Percentiles rank a stretch among this genome's conserved stretches.
These are phyloP conservation scores for Diabrotica virgifera DNA, from an alignment of 1,140 invertebrate species.

Conservation along the genomic window DNA sequence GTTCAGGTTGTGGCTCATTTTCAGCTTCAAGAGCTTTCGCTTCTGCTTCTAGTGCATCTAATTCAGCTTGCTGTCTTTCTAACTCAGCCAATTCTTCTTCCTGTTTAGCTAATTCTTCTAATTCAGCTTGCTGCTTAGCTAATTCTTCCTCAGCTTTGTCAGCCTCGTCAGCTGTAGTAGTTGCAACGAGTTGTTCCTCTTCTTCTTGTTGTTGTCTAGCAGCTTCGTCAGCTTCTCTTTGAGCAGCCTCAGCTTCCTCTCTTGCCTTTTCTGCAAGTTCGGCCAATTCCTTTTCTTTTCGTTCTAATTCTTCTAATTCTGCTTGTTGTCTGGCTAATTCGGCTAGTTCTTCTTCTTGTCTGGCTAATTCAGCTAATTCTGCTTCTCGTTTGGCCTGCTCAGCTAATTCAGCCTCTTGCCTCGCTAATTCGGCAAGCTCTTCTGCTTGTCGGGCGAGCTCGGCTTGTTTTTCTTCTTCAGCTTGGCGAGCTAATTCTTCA, in stretches of 20 bases:
- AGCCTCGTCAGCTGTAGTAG: constrained; percentile 52
- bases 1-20: constrained; percentile 8
- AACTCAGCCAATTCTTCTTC: constrained; percentile 30
- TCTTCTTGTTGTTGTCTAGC: constrained; percentile 39
- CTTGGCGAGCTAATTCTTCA: constrained; percentile 55
- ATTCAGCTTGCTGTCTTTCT: constrained; percentile 30
- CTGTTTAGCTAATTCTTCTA: constrained; percentile 24
- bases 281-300: constrained; percentile 57
- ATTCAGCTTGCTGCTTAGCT: constrained; percentile 37
- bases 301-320: constrained; percentile 46
- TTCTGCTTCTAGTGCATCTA: constrained; percentile 30
- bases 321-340: constrained; percentile 54
- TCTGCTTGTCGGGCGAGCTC: constrained; percentile 53
- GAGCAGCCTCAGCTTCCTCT: constrained; percentile 54
- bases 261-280: constrained; percentile 59
- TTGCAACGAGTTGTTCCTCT: constrained; percentile 45
- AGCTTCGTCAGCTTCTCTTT: constrained; percentile 55
- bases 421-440: constrained; percentile 50
- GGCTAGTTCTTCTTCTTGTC: constrained; percentile 57
- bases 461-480: constrained; percentile 55
- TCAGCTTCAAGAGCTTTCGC: constrained; percentile 30
- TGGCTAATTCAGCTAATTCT: constrained; percentile 58
- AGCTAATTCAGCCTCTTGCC: constrained; percentile 58
- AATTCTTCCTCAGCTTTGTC: constrained; percentile 56
- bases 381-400: constrained; percentile 56